Evolutionary conservation across 2,797 vertebrate species (phyloP), one percentile per base, ranked within the genome.

Genomic region (Danio albolineatus): DNA sequence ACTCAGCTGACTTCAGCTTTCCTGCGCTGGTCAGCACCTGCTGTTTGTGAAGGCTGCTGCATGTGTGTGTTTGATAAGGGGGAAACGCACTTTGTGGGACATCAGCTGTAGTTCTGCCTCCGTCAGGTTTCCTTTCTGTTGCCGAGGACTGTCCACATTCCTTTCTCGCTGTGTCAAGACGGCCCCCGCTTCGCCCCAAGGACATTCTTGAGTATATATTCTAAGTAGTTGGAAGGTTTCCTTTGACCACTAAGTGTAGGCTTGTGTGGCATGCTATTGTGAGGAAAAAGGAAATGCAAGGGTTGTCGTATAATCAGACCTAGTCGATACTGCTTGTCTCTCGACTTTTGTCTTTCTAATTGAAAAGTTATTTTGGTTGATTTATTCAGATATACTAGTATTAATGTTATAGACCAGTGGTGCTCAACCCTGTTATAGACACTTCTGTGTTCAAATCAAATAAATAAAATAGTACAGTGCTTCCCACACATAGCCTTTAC

Each of bases 101-200:
- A 64, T 86, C 66, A 65, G 67, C 74, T 71, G 60, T 48, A 72
- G 65, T 70, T 83, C 65, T 83, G 51, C 46, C 65, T 65, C 21
- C 6, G 4, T 71, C 60, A 72, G 51, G 43, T 46, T 78, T 66
- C 53, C 16, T 44, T 77, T 73, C 59, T n/a, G 39, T 59, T 66
- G 59, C 57, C 19, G 9, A 64, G 41, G 48, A 17, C 19, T 71
- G 56, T 72, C 67, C 38, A 44, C 77, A 79, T 79, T 77, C 74
- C 75, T 49, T 28, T 56, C 49, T 53, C 4, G 38, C 70, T 59
- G 21, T 69, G 64, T 61, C 57, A 69, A 19, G 16, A 19, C n/a
- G 28, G 44, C 62, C 79, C 19, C 28, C 39, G 17, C 36, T 21
- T 61, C 6, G 13, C 17, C 65, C 65, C 46, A 49, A 71, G 73